Conservation (phyloP, 2,888 invertebrate genomes). For the Tethea ocularis region DNA sequence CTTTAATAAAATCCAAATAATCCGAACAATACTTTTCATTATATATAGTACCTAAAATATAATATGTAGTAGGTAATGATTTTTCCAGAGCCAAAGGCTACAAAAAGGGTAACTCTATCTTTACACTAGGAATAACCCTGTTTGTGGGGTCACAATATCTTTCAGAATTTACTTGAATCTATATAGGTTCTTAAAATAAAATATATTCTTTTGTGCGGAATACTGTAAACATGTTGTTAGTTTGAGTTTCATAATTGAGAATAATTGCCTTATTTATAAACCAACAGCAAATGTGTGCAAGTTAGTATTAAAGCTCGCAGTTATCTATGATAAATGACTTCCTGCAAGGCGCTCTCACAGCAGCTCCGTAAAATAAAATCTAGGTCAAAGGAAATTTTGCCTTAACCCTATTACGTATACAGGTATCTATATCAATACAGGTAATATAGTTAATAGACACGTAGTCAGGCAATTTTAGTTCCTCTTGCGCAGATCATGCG, state of each 20-base stretch:
- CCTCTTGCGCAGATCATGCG: constrained; percentile 77
- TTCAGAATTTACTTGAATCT: too few species aligned
- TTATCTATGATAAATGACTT: constrained; percentile 40
- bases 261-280: background rate
- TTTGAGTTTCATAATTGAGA: constrained; percentile 2
- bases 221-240: too few species aligned
- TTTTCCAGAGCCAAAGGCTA: too few species aligned
- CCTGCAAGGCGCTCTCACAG: constrained; percentile 26
- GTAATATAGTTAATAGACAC: constrained; percentile 39
- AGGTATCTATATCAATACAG: constrained; percentile 29
- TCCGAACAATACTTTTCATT: too few species aligned
- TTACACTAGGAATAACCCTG: too few species aligned
- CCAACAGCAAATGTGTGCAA: constrained; percentile 5
- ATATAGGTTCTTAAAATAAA: too few species aligned
- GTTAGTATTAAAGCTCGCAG: constrained; percentile 24
- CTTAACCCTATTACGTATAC: constrained; percentile 45
- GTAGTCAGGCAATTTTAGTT: constrained; percentile 41
- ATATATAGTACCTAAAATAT: too few species aligned
- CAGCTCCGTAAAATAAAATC: constrained; percentile 50
- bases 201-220: too few species aligned
- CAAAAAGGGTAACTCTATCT: too few species aligned
- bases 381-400: constrained; percentile 67
- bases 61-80: too few species aligned
- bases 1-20: too few species aligned
- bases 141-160: too few species aligned